Evolutionary conservation across 53 echinoderm and acorn worm species (phyloP).

Genomic region (Mesocentrotus franciscanus): DNA sequence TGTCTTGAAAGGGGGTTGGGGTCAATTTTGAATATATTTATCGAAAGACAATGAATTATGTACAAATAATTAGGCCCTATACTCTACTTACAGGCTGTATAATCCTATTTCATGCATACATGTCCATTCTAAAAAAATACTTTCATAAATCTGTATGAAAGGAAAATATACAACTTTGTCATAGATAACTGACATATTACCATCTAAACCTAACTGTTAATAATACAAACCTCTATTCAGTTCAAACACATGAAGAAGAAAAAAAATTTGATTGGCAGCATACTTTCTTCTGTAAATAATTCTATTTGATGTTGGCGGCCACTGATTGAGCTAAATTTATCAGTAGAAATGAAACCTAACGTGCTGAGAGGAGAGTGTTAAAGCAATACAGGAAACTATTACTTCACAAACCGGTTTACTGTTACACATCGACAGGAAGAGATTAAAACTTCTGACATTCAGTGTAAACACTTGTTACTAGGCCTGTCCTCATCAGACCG

Average conservation of each 20-base stretch:
- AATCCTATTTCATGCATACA: too few relatives aligned
- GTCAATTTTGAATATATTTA: not conserved
- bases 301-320: not conserved
- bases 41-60: not conserved
- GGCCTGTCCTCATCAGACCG: too few relatives aligned
- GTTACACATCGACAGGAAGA: constrained; percentile 4
- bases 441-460: not conserved
- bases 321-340: not conserved
- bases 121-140: too few relatives aligned
- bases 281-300: not conserved
- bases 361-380: not conserved
- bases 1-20: not conserved
- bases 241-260: not conserved
- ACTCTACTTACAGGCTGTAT: too few relatives aligned
- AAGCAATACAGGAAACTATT: constrained; percentile 40
- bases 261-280: not conserved
- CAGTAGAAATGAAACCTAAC: constrained; percentile 2
- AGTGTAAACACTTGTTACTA: not conserved
- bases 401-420: constrained; percentile 24
- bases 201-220: not conserved
- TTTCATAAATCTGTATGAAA: too few relatives aligned
- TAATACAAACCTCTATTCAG: not conserved
- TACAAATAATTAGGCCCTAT: not conserved
- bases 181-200: too few relatives aligned
- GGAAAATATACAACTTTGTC: too few relatives aligned